Conservation (phyloP, 2,797 vertebrate species). For the Micromesistius poutassou region DNA sequence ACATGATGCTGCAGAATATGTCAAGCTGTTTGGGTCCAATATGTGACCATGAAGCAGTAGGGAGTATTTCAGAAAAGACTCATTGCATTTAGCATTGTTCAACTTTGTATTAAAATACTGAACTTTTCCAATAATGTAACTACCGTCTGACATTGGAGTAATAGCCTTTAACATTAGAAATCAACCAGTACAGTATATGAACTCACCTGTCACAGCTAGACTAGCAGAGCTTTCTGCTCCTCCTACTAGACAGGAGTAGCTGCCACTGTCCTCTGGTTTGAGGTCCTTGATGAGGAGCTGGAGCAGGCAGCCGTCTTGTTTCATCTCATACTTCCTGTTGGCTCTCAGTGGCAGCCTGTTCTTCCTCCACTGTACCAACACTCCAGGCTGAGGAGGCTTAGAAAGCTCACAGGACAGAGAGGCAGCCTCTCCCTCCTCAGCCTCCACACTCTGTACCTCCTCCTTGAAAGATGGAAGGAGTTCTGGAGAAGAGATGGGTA, state of each 20-base stretch:
- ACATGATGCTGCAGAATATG: too few species aligned
- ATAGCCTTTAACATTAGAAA: too few species aligned
- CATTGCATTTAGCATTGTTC: too few species aligned
- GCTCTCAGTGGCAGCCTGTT: slow-evolving; percentile 64
- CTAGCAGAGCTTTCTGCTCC: slow-evolving; percentile 27
- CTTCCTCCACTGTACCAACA: slow-evolving; percentile 69
- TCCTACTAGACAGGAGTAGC: neutral
- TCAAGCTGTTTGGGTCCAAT: too few species aligned
- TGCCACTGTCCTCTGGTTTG: neutral
- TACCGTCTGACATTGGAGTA: too few species aligned
- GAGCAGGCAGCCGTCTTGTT: slow-evolving; percentile 63
- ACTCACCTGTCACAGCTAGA: slow-evolving; percentile 24
- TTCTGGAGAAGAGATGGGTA: slow-evolving; percentile 21
- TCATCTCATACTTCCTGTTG: slow-evolving; percentile 66
- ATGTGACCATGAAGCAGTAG: too few species aligned
- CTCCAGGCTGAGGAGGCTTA: slow-evolving; percentile 53
- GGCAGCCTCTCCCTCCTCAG: slow-evolving; percentile 55
- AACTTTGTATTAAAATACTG: neutral
- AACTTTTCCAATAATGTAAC: slow-evolving; percentile 22
- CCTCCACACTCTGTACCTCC: slow-evolving; percentile 56
- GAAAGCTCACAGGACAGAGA: slow-evolving; percentile 71
- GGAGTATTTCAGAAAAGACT: too few species aligned
- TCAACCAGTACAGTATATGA: too few species aligned
- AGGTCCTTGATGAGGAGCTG: neutral
- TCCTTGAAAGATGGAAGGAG: slow-evolving; percentile 36